Conservation (phyloP, 2,888 invertebrate species). For the Polydrusus tereticollis region DNA sequence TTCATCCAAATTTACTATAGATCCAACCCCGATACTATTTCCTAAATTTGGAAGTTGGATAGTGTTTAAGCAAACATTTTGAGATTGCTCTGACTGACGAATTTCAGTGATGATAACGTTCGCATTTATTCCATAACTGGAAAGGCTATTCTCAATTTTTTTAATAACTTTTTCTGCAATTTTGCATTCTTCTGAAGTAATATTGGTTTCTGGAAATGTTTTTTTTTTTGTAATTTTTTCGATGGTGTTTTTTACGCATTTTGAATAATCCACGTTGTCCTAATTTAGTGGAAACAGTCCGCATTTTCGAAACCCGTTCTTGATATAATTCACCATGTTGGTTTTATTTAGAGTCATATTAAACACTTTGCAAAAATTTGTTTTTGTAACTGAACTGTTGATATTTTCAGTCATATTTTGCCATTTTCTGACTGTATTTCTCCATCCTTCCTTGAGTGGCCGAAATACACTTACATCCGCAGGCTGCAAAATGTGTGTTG, state of each 20-base stretch:
- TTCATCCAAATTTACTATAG: background rate
- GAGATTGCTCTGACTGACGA: background rate
- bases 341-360: conserved; percentile 25
- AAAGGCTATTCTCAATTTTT: conserved; percentile 13
- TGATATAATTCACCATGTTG: conserved; percentile 27
- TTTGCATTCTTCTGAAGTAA: background rate
- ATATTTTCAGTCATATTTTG: conserved; percentile 27
- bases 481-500: conserved; percentile 15
- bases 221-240: no score
- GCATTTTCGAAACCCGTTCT: conserved; percentile 40
- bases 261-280: conserved; percentile 36
- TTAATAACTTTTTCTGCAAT: background rate
- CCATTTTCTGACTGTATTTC: conserved; percentile 30
- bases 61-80: background rate
- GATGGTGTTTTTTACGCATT: conserved; percentile 4
- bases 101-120: background rate
- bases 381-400: conserved; percentile 23
- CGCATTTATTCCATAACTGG: conserved; percentile 29
- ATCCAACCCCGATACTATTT: background rate
- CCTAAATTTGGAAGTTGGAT: background rate
- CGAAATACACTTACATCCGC: conserved; percentile 43
- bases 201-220: background rate
- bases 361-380: conserved; percentile 31
- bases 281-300: conserved; percentile 35
- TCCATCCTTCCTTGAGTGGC: conserved; percentile 26